Evolutionary conservation across 2,888 invertebrate species (phyloP).

Genomic region (Hyalella azteca): DNA sequence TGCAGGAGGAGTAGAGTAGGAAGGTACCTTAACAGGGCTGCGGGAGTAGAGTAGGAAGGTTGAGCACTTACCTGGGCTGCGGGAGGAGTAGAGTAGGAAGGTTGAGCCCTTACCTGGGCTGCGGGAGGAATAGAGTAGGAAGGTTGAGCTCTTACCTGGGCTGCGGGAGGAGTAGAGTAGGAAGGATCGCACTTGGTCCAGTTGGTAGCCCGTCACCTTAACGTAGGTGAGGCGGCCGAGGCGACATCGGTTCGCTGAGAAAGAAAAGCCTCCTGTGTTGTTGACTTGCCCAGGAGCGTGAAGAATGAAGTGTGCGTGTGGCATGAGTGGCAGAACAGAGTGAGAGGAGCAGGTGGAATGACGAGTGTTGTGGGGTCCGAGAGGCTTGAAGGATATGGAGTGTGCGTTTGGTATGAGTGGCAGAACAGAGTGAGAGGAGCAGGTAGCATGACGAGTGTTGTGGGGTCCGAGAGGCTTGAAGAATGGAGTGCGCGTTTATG

Average conservation of each 20-base stretch:
- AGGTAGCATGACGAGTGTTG: background rate
- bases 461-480: background rate
- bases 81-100: constrained; percentile 42
- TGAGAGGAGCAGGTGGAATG: background rate
- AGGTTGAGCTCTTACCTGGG: constrained; percentile 45
- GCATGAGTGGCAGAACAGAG: background rate
- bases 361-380: background rate
- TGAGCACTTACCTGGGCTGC: constrained; percentile 45
- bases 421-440: background rate
- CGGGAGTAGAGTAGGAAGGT: constrained; percentile 60
- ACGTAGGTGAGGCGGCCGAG: constrained; percentile 62
- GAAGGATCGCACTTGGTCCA: constrained; percentile 60
- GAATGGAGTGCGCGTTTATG: background rate
- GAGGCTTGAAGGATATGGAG: background rate
- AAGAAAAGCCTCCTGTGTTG: constrained; percentile 48
- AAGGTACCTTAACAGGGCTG: constrained; percentile 62
- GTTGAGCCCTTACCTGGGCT: constrained; percentile 44
- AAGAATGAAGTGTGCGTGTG: background rate
- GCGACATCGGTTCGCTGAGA: constrained; percentile 60
- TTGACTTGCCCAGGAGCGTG: background rate
- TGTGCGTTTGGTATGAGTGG: background rate
- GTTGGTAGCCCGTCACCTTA: constrained; percentile 63
- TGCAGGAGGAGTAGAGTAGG: constrained; percentile 46
- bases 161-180: constrained; percentile 42
- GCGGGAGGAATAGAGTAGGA: constrained; percentile 42